Evolutionary conservation across 2,113 vertebrate species (phyloP).

Genomic region (Solenodon paradoxus): DNA sequence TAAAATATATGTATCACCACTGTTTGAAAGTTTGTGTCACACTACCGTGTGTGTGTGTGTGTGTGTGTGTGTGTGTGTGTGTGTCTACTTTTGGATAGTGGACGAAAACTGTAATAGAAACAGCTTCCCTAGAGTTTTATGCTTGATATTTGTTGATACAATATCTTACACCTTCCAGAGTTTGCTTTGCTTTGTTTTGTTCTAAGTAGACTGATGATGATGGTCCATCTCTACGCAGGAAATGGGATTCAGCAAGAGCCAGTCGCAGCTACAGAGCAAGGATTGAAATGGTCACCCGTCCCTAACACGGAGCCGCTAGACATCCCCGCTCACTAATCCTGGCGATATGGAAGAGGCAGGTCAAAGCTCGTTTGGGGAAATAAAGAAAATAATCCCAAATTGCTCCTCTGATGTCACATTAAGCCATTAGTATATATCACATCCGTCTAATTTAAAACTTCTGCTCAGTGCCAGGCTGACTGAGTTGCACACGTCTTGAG

Average conservation of each 20-base stretch:
- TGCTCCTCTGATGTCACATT: conserved; percentile 58
- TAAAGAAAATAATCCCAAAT: conserved; percentile 37
- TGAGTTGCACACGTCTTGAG: conserved; percentile 19
- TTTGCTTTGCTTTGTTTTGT: neutral
- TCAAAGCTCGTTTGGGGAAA: conserved; percentile 39
- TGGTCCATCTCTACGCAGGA: neutral
- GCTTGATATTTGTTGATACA: neutral
- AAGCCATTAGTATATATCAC: conserved; percentile 41
- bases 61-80: too few relatives aligned
- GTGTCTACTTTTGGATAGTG: too few relatives aligned
- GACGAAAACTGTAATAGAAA: neutral
- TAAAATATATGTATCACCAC: neutral
- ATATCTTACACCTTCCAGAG: neutral
- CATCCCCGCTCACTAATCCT: conserved; percentile 20
- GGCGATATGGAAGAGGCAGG: neutral
- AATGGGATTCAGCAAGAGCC: neutral
- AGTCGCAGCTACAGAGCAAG: neutral
- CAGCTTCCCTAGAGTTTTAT: neutral
- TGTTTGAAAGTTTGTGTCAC: too few relatives aligned
- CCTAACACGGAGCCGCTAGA: neutral
- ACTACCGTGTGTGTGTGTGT: too few relatives aligned
- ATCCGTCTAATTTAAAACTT: conserved; percentile 42
- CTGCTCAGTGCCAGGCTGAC: neutral
- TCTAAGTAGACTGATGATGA: neutral
- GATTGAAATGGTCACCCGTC: neutral